phyloP scores from a whole-genome alignment of 2,797 vertebrate species.

The Passerculus sandwichensis region DNA sequence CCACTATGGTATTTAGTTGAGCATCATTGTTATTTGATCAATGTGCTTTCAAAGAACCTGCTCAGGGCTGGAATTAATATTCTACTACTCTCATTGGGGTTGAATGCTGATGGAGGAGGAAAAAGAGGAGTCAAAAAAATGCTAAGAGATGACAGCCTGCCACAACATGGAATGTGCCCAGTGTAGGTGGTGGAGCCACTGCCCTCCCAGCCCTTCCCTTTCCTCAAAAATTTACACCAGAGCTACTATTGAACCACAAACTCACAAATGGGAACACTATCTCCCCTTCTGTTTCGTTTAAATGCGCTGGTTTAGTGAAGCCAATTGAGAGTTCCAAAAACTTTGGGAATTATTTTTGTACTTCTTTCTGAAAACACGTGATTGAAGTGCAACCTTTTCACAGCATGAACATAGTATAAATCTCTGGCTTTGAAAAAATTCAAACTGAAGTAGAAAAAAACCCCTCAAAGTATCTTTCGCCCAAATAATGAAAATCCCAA shows the following conservation, averaged over 20 bases:
- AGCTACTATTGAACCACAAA: neutral
- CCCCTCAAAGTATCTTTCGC: neutral
- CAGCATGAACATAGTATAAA: neutral
- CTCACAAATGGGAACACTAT: neutral
- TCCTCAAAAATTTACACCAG: neutral
- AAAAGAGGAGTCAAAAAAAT: neutral
- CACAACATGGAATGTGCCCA: neutral
- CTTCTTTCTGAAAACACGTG: neutral
- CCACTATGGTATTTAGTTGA: neutral
- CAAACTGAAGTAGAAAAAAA: neutral
- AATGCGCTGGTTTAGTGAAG: neutral
- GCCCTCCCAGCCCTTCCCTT: neutral
- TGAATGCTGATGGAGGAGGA: neutral
- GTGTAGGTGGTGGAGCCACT: neutral
- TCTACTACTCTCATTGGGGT: neutral
- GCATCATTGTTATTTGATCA: neutral
- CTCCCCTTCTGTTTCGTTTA: neutral
- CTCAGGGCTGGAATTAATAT: neutral
- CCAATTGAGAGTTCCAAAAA: neutral
- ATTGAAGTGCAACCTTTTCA: neutral
- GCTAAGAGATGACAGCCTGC: neutral
- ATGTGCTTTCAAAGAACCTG: neutral
- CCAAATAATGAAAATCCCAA: neutral
- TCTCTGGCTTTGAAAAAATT: slow-evolving; percentile 7
- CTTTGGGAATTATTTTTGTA: neutral